A percentile compares a stretch with the other conserved stretches of the same genome.
These are phyloP conservation scores for Hololepta plana DNA, from an alignment of 2,888 invertebrate species.

Conservation along the genomic window DNA sequence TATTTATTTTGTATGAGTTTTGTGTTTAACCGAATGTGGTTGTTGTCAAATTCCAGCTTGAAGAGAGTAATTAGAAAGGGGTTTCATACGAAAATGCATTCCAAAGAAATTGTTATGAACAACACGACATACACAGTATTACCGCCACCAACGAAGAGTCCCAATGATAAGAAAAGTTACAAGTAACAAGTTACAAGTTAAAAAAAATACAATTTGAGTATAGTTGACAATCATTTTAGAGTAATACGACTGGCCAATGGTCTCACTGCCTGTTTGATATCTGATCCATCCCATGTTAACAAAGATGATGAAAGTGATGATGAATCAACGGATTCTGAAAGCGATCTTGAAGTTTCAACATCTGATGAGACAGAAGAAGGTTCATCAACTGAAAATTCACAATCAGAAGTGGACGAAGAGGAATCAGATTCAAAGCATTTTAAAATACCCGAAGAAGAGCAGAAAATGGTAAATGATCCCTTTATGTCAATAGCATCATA, in stretches of 20 bases:
- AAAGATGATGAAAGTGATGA: conserved; percentile 15
- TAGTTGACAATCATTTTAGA: conserved; percentile 25
- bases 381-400: conserved; percentile 15
- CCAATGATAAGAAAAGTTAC: conserved; percentile 60
- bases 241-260: conserved; percentile 51
- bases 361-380: conserved; percentile 10
- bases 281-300: conserved; percentile 32
- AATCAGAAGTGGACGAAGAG: conserved; percentile 14
- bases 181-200: conserved; percentile 31
- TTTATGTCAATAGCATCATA: background rate
- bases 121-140: too few species aligned
- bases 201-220: conserved; percentile 1
- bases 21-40: too few species aligned
- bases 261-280: conserved; percentile 50
- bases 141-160: conserved; percentile 47
- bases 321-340: conserved; percentile 15
- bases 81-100: too few species aligned
- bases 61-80: too few species aligned
- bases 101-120: too few species aligned
- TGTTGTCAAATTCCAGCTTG: too few species aligned
- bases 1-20: too few species aligned
- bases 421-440: conserved; percentile 11
- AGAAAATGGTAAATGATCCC: conserved; percentile 18
- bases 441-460: conserved; percentile 16
- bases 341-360: conserved; percentile 11